Conservation (phyloP, 2,113 vertebrate species). For the Merops nubicus region DNA sequence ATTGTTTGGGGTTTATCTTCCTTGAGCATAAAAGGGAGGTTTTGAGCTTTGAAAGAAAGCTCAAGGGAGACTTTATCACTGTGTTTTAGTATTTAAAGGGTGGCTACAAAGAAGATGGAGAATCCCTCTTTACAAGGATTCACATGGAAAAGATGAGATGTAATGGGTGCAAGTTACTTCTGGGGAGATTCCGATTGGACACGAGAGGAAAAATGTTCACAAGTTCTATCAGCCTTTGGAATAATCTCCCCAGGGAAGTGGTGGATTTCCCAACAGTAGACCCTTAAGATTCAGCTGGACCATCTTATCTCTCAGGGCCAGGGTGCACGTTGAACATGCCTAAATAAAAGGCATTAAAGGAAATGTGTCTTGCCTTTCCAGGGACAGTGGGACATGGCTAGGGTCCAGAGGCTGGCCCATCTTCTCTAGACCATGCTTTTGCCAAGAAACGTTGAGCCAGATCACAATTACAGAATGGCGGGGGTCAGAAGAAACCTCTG, state of each 20-base stretch:
- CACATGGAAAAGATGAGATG: background rate
- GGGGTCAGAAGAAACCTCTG: too few species aligned
- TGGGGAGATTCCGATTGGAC: background rate
- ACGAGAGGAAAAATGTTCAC: background rate
- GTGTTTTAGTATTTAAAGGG: background rate
- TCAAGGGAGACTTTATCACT: background rate
- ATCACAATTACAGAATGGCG: too few species aligned
- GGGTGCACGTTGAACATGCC: background rate
- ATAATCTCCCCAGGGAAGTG: background rate
- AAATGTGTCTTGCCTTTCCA: background rate
- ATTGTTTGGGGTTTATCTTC: background rate
- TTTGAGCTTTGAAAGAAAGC: background rate
- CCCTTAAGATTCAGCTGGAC: background rate
- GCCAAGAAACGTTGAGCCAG: background rate
- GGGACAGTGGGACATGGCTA: background rate
- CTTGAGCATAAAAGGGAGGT: background rate
- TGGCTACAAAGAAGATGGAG: background rate
- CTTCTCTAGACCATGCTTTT: background rate
- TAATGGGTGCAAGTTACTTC: background rate
- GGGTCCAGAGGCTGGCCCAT: background rate
- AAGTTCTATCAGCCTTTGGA: background rate
- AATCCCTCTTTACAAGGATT: background rate
- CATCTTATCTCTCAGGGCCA: background rate
- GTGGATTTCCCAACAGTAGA: background rate
- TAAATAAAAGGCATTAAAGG: background rate